These are phyloP conservation scores for Podargus strigoides DNA, from an alignment of 2,797 vertebrate species.

Conservation along the genomic window DNA sequence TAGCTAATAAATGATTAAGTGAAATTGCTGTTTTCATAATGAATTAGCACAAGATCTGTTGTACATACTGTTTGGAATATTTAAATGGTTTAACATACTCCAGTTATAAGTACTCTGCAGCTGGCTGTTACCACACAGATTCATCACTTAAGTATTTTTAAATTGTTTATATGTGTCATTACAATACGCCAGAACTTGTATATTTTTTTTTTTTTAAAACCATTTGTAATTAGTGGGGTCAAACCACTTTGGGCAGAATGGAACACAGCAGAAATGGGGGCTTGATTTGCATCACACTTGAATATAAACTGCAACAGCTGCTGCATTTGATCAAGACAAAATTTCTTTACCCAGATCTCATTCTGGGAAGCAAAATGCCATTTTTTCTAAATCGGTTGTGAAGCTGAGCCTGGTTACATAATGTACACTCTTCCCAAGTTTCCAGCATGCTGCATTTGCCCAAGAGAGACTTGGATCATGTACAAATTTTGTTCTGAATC, in stretches of 20 bases:
- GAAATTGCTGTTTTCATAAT: conserved; percentile 61
- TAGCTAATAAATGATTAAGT: conserved; percentile 59
- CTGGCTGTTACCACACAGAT: conserved; percentile 28
- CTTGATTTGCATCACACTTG: conserved; percentile 39
- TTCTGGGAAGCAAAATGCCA: conserved; percentile 36
- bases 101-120: conserved; percentile 36
- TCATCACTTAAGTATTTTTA: conserved; percentile 33
- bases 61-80: conserved; percentile 41
- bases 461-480: not conserved
- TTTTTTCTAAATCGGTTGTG: not conserved
- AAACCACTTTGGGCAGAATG: not conserved
- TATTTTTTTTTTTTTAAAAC: not conserved
- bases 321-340: conserved; percentile 27
- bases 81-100: conserved; percentile 40
- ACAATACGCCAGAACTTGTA: not conserved
- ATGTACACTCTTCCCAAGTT: conserved; percentile 10
- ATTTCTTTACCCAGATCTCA: conserved; percentile 26
- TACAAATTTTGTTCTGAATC: not conserved
- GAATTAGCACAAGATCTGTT: conserved; percentile 45
- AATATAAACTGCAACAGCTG: conserved; percentile 41
- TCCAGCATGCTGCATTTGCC: not conserved
- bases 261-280: not conserved
- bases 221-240: not conserved
- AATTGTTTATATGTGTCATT: conserved; percentile 16
- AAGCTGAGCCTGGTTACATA: conserved; percentile 38